Base-by-base conservation (phyloP, 2,888 invertebrate genomes). In the Helleia helle region DNA sequence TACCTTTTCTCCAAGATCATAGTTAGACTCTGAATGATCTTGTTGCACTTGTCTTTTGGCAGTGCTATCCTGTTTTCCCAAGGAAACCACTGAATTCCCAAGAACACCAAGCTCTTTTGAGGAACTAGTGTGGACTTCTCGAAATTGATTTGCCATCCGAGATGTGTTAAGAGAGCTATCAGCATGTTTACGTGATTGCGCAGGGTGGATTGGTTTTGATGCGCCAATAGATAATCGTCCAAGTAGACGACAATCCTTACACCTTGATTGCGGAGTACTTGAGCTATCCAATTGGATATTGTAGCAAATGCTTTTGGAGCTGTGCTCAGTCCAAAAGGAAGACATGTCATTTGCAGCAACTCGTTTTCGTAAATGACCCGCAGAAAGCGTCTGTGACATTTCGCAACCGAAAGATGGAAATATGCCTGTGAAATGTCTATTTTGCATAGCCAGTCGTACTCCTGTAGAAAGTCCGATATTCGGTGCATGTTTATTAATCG, bases 261-360 rank as follows among this genome's bases (percentile, higher is more conserved):
- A 30, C 29, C 27, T 43, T 34, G 46, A n/a, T 29, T 48, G 39
- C 22, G 5, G 1, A 54, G 36, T 1, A 9, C 27, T 12, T 44
- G 42, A n/a, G 49, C 52, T 9, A 54, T 27, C 47, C 49, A 54
- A 26, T 50, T 49, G 5, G 47, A 46, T 3, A 54, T 24, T n/a
- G 26, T 40, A 1, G 52, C 15, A 27, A 51, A 51, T 0, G 28
- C 24, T 5, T 40, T 44, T 3, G 49, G 49, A 1, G 51, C 50
- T 2, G 46, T 30, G 11, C 41, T 39, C 13, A 54, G 37, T 2
- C 52, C 52, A 40, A 52, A 50, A n/a, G n/a, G n/a, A n/a, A n/a
- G n/a, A n/a, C n/a, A n/a, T n/a, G n/a, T n/a, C n/a, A n/a, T n/a
- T 8, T 48, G 46, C 8, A 55, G 28, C 1, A 54, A 12, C 29